Evolutionary conservation across 2,888 invertebrate genomes (phyloP).

Genomic region (Drosophila lacicola): DNA sequence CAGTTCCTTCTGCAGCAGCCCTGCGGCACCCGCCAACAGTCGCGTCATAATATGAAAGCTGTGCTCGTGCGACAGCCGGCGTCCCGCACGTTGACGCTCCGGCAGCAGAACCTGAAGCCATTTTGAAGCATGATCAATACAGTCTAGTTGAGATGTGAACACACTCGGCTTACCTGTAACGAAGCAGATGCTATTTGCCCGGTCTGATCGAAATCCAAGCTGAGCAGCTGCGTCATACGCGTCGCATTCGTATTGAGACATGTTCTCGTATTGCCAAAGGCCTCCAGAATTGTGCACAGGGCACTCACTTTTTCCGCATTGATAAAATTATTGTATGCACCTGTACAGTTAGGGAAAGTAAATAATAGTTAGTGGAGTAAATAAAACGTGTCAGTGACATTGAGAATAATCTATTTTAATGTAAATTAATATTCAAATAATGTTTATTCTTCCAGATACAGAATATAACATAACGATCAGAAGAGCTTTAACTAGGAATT

Average conservation of each 20-base stretch:
- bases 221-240: constrained; percentile 95
- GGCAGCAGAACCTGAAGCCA: constrained; percentile 90
- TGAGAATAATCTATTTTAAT: not conserved
- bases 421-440: not conserved
- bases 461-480: too few relatives aligned
- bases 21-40: constrained; percentile 91
- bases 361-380: not conserved
- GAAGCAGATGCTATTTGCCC: constrained; percentile 96
- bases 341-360: constrained; percentile 56
- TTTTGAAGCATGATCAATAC: constrained; percentile 6
- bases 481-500: too few relatives aligned
- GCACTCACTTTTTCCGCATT: constrained; percentile 94
- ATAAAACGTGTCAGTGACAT: not conserved
- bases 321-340: constrained; percentile 90
- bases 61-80: constrained; percentile 88
- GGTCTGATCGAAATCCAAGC: constrained; percentile 97
- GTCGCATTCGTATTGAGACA: constrained; percentile 95
- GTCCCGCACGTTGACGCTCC: constrained; percentile 90
- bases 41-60: constrained; percentile 86
- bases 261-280: constrained; percentile 95
- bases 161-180: constrained; percentile 88
- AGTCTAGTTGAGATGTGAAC: not conserved
- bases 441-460: not conserved
- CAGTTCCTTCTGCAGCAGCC: constrained; percentile 92
- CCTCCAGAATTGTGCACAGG: constrained; percentile 93